Evolutionary conservation across 2,797 vertebrate genomes (phyloP), one percentile per base, ranked within the genome.

Genomic region (Limnodromus scolopaceus): DNA sequence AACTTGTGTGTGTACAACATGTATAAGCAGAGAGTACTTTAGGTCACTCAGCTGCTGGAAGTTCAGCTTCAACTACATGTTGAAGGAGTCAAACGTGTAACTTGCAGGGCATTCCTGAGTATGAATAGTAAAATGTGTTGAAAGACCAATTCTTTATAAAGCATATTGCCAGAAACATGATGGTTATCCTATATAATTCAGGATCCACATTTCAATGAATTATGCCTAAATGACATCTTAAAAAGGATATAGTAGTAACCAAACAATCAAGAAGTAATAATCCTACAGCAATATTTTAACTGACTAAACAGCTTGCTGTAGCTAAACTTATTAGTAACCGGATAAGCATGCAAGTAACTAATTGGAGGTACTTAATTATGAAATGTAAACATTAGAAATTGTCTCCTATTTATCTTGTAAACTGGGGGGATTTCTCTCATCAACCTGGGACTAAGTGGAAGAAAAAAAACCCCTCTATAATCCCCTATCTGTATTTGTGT

Each of bases 271-370:
- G 77, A 79, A 87, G 38, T 81, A 79, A 79, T 90, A 93, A 92
- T 84, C 46, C 54, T 90, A 25, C 0, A 14, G 34, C 60, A 79
- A 25, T 54, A 46, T 91, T 91, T 88, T 96, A 82, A 72, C 79
- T 86, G 76, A 30, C 83, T 92, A 88, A 94, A 81, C 65, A 84
- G 85, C 54, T 70, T 92, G 64, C 68, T 92, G 63, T 76, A 92
- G 55, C 81, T 83, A 83, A 92, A 92, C 89, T 95, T 94, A 94
- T 93, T 96, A 96, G 71, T 93, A 65, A 89, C 61, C 30, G 53
- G 93, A 92, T 96, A 95, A 94, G 75, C 49, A 6, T 85, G 65
- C 78, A 86, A 76, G 71, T 93, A 92, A 92, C 87, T 93, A 95
- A 92, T 94, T 91, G 57, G 57, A 78, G 64, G 71, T 85, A 92